Base-by-base conservation (phyloP, 2,888 invertebrate species). In the Andrena fulva region DNA sequence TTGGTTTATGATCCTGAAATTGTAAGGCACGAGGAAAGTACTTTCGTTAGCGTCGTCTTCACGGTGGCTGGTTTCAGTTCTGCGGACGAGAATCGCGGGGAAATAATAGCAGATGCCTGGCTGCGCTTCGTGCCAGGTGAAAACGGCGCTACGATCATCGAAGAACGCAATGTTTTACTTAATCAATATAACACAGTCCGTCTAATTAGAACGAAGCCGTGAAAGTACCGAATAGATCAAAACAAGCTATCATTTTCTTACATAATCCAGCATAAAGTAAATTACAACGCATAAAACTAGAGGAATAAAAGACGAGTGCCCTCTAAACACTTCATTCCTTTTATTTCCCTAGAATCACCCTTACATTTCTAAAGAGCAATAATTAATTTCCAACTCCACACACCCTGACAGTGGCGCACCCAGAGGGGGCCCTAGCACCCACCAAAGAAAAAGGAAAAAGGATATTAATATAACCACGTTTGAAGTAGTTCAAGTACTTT, bases 1-100 rank as follows among this genome's bases (percentile, higher is more conserved):
- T 35, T 8, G 70, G 50, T 86, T 86, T 86, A 84, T 73, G 77
- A 70, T 83, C 72, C 75, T 76, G 75, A 86, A 85, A 86, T 79
- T 66, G 69, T 52, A 60, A 76, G 73, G 24, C 80, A 2, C 52
- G 64, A 72, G 63, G 59, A 70, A 71, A 59, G 75, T 60, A 63
- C 76, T 83, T 80, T 83, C 80, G 71, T 42, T 59, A 69, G 69
- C 66, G 48, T 80, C 69, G 31, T 27, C 71, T 80, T 83, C 64
- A 80, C 60, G 80, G 59, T 80, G 52, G 35, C 24, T 75, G 66
- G 33, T 50, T 80, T 67, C 71, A 50, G 62, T 63, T 54, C 33
- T n/a, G 27, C 72, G 63, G 27, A 42, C 42, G 59, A 54, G 48
- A 52, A 72, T 56, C 16, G n/a, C 7, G 63, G 35, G 24, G 42